Percentiles rank a stretch among this genome's conserved stretches.
phyloP scores from a whole-genome alignment of 2,888 invertebrate genomes.

The Pinctada fucata region DNA sequence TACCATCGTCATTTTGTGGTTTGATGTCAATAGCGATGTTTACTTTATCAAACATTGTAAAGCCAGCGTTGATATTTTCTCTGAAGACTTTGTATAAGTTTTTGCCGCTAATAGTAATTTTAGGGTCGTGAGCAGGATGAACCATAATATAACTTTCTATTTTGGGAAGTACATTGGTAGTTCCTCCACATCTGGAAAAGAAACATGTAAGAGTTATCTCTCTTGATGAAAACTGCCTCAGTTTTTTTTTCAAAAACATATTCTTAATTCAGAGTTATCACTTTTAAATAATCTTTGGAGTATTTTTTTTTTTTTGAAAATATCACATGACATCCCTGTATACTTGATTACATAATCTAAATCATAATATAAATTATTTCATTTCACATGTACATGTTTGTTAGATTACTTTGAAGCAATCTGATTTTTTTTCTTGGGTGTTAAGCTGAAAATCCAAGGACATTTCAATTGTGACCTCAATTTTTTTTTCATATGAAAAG shows the following conservation, averaged over 20 bases:
- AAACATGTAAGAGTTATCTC: neutral
- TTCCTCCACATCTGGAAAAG: constrained; percentile 61
- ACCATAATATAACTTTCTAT: constrained; percentile 92
- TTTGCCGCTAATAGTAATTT: constrained; percentile 86
- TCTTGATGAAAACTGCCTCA: neutral
- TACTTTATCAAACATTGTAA: constrained; percentile 91
- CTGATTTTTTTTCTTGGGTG: no score
- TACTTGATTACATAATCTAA: no score
- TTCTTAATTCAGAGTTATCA: no score
- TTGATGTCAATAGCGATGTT: constrained; percentile 79
- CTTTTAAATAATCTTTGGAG: no score
- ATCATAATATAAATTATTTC: no score
- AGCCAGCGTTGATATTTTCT: constrained; percentile 86
- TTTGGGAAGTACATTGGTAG: constrained; percentile 56
- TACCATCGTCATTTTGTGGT: neutral
- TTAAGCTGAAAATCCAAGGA: no score
- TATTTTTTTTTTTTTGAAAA: no score
- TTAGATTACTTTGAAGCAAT: neutral
- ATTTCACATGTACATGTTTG: neutral
- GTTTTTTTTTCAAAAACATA: no score
- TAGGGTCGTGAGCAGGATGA: constrained; percentile 89
- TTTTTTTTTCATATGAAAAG: no score
- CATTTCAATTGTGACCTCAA: no score
- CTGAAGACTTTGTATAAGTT: constrained; percentile 38
- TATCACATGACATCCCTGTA: no score